Evolutionary conservation across 2,888 invertebrate species (phyloP).

Genomic region (Chloromyia formosa): DNA sequence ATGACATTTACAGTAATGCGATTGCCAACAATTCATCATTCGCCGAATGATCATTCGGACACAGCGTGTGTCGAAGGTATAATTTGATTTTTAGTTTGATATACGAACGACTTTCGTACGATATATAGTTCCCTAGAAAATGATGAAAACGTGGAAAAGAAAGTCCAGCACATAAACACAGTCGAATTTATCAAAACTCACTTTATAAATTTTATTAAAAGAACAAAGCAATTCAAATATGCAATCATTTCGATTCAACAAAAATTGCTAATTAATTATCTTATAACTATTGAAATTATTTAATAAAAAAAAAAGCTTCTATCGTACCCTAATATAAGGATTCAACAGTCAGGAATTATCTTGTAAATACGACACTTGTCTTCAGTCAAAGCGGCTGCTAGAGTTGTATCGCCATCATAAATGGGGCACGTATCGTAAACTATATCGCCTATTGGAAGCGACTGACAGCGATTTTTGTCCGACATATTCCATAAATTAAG

Average conservation of each 20-base stretch:
- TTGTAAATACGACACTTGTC: slow-evolving; percentile 74
- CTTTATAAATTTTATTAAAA: slow-evolving; percentile 20
- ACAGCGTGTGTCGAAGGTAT: no score
- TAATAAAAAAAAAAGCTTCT: slow-evolving; percentile 1
- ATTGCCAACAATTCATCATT: no score
- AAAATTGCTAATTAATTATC: slow-evolving; percentile 28
- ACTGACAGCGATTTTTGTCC: slow-evolving; percentile 67
- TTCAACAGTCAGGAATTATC: slow-evolving; percentile 53
- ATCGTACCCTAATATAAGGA: not conserved
- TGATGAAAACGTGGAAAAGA: no score
- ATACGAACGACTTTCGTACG: no score
- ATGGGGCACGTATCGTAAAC: slow-evolving; percentile 75
- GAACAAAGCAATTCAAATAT: slow-evolving; percentile 19
- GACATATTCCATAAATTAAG: slow-evolving; percentile 73
- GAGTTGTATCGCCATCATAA: slow-evolving; percentile 65
- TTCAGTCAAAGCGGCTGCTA: slow-evolving; percentile 73
- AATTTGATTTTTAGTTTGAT: no score
- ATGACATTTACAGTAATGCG: no score
- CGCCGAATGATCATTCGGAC: no score
- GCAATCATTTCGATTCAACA: slow-evolving; percentile 20
- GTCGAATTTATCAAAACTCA: no score
- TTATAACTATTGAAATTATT: slow-evolving; percentile 2
- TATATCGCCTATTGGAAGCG: slow-evolving; percentile 71
- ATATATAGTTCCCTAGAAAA: no score
- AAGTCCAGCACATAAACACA: no score